phyloP scores from a whole-genome alignment of 2,888 invertebrate species.

The Hydraecia micacea region DNA sequence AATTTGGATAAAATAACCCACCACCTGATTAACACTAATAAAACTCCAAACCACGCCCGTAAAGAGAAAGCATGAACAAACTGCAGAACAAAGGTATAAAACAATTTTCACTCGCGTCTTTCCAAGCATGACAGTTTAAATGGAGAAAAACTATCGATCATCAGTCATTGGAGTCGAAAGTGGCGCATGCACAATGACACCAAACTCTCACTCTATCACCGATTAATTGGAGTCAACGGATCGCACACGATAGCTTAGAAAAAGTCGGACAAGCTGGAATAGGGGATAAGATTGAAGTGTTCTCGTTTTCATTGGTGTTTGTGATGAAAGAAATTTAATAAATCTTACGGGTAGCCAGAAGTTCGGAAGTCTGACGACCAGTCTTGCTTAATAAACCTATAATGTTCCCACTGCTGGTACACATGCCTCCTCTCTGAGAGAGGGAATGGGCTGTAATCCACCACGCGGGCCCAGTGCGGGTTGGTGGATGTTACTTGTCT shows the following conservation, averaged over 20 bases:
- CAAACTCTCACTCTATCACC: constrained; percentile 85
- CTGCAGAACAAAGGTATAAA: constrained; percentile 68
- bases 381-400: neutral
- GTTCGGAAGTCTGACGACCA: neutral
- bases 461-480: neutral
- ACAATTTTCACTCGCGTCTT: constrained; percentile 80
- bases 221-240: constrained; percentile 82
- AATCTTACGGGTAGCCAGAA: neutral
- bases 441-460: neutral
- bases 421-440: neutral
- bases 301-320: constrained; percentile 24
- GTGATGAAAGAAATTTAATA: too few species aligned
- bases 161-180: constrained; percentile 83
- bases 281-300: constrained; percentile 9
- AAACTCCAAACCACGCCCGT: constrained; percentile 4
- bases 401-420: neutral
- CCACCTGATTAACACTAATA: constrained; percentile 14
- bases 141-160: constrained; percentile 84
- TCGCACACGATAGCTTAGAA: constrained; percentile 73
- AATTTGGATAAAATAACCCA: neutral
- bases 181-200: constrained; percentile 74
- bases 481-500: neutral
- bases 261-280: constrained; percentile 59
- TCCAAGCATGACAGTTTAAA: constrained; percentile 83
- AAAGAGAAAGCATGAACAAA: constrained; percentile 62